These are phyloP conservation scores for Radopholus similis DNA, from an alignment of 1,140 invertebrate species.

Conservation along the genomic window DNA sequence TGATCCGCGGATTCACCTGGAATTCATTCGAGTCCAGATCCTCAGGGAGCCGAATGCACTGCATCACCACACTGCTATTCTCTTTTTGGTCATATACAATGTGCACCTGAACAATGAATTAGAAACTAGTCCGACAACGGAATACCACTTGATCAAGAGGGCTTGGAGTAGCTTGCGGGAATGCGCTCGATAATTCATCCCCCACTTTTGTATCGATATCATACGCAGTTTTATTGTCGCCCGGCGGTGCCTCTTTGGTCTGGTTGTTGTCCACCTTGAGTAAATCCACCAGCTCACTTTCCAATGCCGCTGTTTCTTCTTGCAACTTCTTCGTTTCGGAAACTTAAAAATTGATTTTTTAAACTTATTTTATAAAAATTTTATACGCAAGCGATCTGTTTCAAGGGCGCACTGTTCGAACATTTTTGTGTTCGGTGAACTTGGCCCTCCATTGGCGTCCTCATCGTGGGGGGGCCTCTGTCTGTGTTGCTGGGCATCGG, in stretches of 20 bases:
- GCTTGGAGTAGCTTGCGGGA: not conserved
- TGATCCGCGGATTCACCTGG: not conserved
- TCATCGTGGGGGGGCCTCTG: too few relatives aligned
- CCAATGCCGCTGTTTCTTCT: not conserved
- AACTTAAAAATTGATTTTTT: not conserved
- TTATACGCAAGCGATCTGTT: not conserved
- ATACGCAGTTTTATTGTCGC: not conserved
- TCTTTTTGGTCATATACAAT: constrained; percentile 15
- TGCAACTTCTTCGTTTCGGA: constrained; percentile 1
- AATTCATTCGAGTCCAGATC: constrained; percentile 18
- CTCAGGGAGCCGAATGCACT: constrained; percentile 19
- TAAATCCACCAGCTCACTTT: not conserved
- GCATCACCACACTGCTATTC: constrained; percentile 17
- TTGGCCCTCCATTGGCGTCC: too few relatives aligned
- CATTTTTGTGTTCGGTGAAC: too few relatives aligned
- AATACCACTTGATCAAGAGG: not conserved
- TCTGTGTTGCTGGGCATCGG: too few relatives aligned
- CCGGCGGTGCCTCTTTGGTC: too few relatives aligned
- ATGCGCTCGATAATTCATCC: too few relatives aligned
- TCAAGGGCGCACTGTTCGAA: not conserved
- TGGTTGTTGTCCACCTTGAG: not conserved
- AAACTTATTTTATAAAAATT: not conserved
- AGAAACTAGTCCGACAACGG: not conserved
- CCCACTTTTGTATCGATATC: not conserved
- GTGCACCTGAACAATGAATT: not conserved